Evolutionary conservation across 2,113 vertebrate species (phyloP), one percentile per base, ranked within the genome.

Genomic region (Accipiter virgatus): DNA sequence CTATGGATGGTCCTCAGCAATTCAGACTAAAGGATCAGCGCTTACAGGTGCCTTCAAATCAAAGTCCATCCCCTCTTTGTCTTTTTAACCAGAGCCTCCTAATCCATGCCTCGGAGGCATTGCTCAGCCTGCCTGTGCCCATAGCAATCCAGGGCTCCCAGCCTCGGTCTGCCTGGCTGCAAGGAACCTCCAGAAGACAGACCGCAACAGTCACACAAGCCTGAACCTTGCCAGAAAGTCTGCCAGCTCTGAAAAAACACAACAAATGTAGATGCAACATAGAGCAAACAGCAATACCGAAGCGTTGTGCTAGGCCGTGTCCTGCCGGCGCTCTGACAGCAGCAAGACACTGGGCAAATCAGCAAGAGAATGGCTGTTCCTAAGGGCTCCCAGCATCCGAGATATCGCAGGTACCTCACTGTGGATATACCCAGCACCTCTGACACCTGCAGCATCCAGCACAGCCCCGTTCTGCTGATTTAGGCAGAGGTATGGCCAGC

Each of bases 181-280:
- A 25, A 36, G 21, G n/a, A 65, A 71, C 29, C 43, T 71, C 43
- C 43, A 21, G 27, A 32, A 75, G 34, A 34, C 32, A 58, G 19
- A 72, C 16, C 2, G 0, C 45, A 71, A 77, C 29, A 63, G 63
- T 4, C 2, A 1, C 38, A 42, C 26, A 47, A 42, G 48, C 18
- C 16, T 29, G 31, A 71, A 48, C 22, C 45, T 59, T 53, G 31
- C 38, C 50, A 78, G 29, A 71, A 86, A 65, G 50, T 23, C 56
- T 75, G 36, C 10, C 38, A 65, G 36, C 48, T 59, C 56, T 31
- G 55, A 47, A 47, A 47, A 62, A 63, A 6, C 42, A 62, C 53
- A 53, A 50, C 11, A 20, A 16, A 48, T 0, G 4, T 8, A 50
- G 16, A 45, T 0, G 1, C 15, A 42, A 50, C 34, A 19, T 0